A percentile compares a stretch with the other conserved stretches of the same genome.
These are phyloP conservation scores for Tineola bisselliella DNA, from an alignment of 2,888 invertebrate genomes.

Conservation along the genomic window DNA sequence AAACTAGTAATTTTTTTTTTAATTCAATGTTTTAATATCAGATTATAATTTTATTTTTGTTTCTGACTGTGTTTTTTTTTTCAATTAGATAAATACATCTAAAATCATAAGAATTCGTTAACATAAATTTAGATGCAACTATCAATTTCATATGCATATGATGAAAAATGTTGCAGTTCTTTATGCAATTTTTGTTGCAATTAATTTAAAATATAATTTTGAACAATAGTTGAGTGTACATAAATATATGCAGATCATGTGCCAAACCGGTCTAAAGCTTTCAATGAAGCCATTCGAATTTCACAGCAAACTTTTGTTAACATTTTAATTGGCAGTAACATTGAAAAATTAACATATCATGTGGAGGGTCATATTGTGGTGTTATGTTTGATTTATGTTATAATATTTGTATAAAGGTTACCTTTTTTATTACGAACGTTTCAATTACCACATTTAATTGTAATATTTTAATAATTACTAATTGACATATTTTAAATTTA, in stretches of 20 bases:
- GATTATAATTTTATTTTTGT: neutral
- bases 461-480: too few species aligned
- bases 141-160: too few species aligned
- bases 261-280: constrained; percentile 45
- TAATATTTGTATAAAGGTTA: neutral
- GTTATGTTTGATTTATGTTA: neutral
- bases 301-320: constrained; percentile 44
- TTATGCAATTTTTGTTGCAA: too few species aligned
- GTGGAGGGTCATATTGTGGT: constrained; percentile 30
- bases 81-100: too few species aligned
- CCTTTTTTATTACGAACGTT: too few species aligned
- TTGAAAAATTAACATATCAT: constrained; percentile 39
- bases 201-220: neutral
- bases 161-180: too few species aligned
- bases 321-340: constrained; percentile 53
- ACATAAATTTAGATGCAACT: too few species aligned
- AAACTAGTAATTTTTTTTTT: neutral
- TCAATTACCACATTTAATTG: too few species aligned
- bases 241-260: constrained; percentile 25
- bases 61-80: too few species aligned
- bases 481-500: too few species aligned
- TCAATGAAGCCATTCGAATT: constrained; percentile 39
- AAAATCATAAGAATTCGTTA: too few species aligned
- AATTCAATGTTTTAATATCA: neutral
- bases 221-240: neutral